A percentile compares a stretch with the other conserved stretches of the same genome.
Conservation (phyloP, 2,797 vertebrate genomes). For the Sciurus vulgaris region DNA sequence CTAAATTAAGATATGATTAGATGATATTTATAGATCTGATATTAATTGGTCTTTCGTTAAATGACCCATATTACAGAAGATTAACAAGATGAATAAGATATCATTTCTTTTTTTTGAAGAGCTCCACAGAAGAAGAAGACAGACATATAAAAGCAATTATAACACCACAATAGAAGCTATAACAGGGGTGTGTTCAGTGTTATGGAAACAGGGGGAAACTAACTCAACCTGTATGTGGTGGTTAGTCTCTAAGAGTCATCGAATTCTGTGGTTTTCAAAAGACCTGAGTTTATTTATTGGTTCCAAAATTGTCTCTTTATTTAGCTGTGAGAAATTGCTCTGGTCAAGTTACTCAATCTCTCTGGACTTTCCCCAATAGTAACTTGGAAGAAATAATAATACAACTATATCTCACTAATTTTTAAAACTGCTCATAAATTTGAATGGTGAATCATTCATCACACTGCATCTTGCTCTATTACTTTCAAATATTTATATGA, state of each 20-base stretch:
- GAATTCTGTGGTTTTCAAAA: slow-evolving; percentile 42
- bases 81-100: slow-evolving; percentile 32
- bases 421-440: slow-evolving; percentile 33
- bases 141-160: slow-evolving; percentile 35
- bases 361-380: background rate
- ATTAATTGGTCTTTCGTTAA: slow-evolving; percentile 60
- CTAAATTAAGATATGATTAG: slow-evolving; percentile 43
- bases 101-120: slow-evolving; percentile 49
- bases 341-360: slow-evolving; percentile 3
- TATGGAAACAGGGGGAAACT: background rate
- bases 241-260: background rate
- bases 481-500: slow-evolving; percentile 18
- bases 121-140: background rate
- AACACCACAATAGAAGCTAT: background rate
- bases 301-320: background rate
- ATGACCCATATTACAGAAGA: background rate
- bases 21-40: slow-evolving; percentile 40
- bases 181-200: background rate
- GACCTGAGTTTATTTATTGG: slow-evolving; percentile 17
- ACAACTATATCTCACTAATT: background rate
- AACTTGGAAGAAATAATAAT: background rate
- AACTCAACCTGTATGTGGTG: background rate
- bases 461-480: background rate
- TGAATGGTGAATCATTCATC: background rate
- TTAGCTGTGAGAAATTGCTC: background rate